Evolutionary conservation across 30 jellyfish, hydroid and myxozoan genomes (phyloP), one percentile per base, ranked within the genome.

Genomic region (Rhopilema esculentum): DNA sequence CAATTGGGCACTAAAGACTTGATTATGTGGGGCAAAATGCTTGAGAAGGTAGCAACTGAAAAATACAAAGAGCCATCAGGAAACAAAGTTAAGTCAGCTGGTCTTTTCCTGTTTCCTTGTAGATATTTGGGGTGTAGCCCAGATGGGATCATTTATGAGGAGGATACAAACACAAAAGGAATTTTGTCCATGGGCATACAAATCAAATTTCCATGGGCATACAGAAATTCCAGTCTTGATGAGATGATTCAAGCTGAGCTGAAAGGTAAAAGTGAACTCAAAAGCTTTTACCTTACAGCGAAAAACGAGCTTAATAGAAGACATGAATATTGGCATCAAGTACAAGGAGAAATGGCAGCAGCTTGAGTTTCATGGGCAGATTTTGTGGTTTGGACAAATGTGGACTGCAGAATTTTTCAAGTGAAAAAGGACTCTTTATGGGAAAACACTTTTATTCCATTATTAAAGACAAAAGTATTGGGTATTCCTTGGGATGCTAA

Each of bases 91-190:
- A 48, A 66, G 75, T 27, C 83, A 49, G 61, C 84, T 66, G 91
- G 91, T 8, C 85, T 82, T 18, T 31, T 27, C 29, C 84, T 82
- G 66, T 27, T 82, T 27, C 91, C 85, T 1, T 82, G 91, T 82
- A 85, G 85, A 4, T 82, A 53, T 67, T 48, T 82, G 40, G 91
- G 91, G 4, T 32, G 83, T 27, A 82, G 84, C 27, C 85, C 91
- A 17, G 84, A 82, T 69, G 91, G 91, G 0, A 66, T 82, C 19
- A 52, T 82, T 26, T 70, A 70, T 63, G 82, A 67, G 57, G 81
- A 70, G 30, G 81, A 52, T 70, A 23, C 81, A 70, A 83, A 83
- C 20, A 4, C 22, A 64, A 50, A 69, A 22, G 92, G 77, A 50
- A 76, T 69, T 27, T 69, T 83, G 85, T n/a, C n/a, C n/a, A n/a